Evolutionary conservation across 2,797 vertebrate genomes (phyloP).

Genomic region (Phrynocephalus guinanensis): DNA sequence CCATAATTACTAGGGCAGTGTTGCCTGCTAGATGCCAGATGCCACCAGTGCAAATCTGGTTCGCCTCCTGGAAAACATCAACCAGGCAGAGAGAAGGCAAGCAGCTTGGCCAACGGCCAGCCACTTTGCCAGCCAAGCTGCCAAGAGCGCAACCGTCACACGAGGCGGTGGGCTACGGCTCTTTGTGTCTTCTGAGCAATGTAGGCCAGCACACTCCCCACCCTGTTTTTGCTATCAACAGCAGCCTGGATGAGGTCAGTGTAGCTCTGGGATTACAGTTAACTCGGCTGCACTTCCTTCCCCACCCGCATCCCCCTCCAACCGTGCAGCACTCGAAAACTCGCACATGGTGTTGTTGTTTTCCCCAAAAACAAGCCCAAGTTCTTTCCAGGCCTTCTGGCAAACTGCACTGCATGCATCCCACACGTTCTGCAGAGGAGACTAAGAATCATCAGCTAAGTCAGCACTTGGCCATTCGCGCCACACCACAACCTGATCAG

Average conservation of each 20-base stretch:
- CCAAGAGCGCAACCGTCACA: constrained; percentile 36
- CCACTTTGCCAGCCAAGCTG: constrained; percentile 20
- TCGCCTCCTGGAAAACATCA: constrained; percentile 47
- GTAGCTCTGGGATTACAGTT: constrained; percentile 24
- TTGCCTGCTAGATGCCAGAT: constrained; percentile 57
- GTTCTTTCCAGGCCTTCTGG: not conserved
- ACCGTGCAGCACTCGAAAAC: not conserved
- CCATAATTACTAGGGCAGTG: constrained; percentile 56
- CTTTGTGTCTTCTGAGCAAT: constrained; percentile 1
- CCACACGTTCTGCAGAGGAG: not conserved
- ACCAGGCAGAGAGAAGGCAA: constrained; percentile 39
- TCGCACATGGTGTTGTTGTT: no score
- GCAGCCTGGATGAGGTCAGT: constrained; percentile 13
- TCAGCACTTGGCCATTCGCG: not conserved
- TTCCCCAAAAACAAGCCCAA: not conserved
- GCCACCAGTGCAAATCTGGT: constrained; percentile 42
- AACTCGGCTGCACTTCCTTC: constrained; percentile 25
- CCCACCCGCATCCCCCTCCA: constrained; percentile 11
- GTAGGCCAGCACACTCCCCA: constrained; percentile 23
- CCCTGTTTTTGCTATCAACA: constrained; percentile 36
- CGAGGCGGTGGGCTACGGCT: constrained; percentile 2
- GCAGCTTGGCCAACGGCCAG: constrained; percentile 41
- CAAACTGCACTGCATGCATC: not conserved
- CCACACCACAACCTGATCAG: not conserved
- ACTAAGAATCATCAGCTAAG: not conserved